Conservation (phyloP, 2,113 vertebrate species). For the Paedocypris sp. region DNA sequence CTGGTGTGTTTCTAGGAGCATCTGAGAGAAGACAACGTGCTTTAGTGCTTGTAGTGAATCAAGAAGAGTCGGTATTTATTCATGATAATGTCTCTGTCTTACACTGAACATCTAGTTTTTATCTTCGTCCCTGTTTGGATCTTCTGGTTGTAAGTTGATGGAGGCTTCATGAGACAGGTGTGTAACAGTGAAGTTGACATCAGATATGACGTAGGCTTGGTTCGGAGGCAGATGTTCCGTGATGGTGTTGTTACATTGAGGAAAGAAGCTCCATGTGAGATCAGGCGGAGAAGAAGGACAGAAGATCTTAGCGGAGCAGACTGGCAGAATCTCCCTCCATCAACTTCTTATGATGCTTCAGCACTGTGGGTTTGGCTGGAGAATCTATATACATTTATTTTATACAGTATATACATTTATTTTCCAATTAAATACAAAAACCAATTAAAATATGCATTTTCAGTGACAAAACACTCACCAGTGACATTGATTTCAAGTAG, state of each 20-base stretch:
- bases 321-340: slow-evolving; percentile 1
- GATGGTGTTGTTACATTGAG: background rate
- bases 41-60: background rate
- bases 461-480: background rate
- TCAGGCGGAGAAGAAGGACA: slow-evolving; percentile 1
- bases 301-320: background rate
- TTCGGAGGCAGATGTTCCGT: background rate
- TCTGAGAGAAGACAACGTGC: background rate
- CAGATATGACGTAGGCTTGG: background rate
- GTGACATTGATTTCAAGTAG: background rate
- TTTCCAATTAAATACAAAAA: background rate
- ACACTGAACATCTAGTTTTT: background rate
- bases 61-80: background rate
- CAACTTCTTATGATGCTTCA: background rate
- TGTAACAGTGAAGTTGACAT: slow-evolving; percentile 16
- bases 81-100: background rate
- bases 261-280: slow-evolving; percentile 10
- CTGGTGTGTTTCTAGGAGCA: background rate
- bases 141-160: background rate
- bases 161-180: background rate
- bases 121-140: background rate
- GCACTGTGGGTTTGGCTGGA: background rate
- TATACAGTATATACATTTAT: background rate
- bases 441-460: background rate
- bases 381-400: background rate